A percentile compares a stretch with the other conserved stretches of the same genome.
These are phyloP conservation scores for Rapana venosa DNA, from an alignment of 2,888 invertebrate genomes.

Conservation along the genomic window DNA sequence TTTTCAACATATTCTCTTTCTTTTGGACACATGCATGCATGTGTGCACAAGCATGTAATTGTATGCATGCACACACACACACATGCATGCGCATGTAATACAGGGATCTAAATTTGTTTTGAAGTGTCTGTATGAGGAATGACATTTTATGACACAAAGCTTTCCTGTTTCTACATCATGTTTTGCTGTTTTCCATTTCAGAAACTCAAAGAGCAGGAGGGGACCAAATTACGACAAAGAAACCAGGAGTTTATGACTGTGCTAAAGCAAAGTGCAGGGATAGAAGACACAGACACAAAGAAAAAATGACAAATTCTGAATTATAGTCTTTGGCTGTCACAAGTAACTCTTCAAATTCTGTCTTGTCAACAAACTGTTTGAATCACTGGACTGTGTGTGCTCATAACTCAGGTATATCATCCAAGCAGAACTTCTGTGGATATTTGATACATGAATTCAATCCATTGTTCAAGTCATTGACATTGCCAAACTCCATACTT, in stretches of 20 bases:
- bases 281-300: constrained; percentile 32
- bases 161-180: too few species aligned
- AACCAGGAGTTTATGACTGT: constrained; percentile 24
- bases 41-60: too few species aligned
- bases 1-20: too few species aligned
- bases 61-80: too few species aligned
- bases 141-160: too few species aligned
- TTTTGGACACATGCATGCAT: too few species aligned
- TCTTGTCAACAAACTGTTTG: too few species aligned
- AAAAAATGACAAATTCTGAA: background rate
- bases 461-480: background rate
- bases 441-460: background rate
- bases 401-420: background rate
- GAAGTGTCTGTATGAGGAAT: too few species aligned
- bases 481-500: background rate
- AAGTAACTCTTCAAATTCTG: too few species aligned
- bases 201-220: constrained; percentile 11
- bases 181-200: constrained; percentile 7
- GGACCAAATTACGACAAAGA: background rate
- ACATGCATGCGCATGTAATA: too few species aligned
- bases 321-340: too few species aligned
- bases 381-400: background rate
- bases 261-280: constrained; percentile 22
- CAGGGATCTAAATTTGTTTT: too few species aligned
- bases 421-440: background rate